phyloP scores from a whole-genome alignment of 37 sponge, comb jelly and placozoan genomes.

The Cladorhizidae sp. region DNA sequence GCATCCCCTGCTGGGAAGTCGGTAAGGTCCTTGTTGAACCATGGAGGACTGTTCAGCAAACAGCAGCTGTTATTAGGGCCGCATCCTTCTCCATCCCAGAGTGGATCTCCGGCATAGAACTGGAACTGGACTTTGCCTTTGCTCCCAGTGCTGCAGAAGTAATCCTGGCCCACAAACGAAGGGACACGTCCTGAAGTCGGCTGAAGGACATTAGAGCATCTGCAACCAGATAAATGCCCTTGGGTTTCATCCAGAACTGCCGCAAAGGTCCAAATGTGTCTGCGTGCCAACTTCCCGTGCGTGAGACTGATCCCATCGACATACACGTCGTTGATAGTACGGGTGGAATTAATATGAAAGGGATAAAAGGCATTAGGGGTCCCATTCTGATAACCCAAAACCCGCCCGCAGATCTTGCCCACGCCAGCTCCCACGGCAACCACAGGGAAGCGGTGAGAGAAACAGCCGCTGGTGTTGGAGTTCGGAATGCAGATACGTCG shows the following conservation, averaged over 20 bases:
- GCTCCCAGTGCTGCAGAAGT: conserved; percentile 23
- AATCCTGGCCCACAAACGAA: conserved; percentile 1
- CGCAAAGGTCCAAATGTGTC: conserved; percentile 26
- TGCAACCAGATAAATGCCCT: conserved; percentile 7
- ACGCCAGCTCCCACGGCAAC: not conserved
- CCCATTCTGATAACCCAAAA: conserved; percentile 21
- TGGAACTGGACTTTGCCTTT: not conserved
- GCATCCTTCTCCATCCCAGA: conserved; percentile 27
- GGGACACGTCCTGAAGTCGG: not conserved
- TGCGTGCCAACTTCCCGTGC: conserved; percentile 1
- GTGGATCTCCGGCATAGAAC: conserved; percentile 11
- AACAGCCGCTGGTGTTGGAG: not conserved
- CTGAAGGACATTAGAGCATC: not conserved
- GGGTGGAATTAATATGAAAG: not conserved
- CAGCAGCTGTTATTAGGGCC: conserved; percentile 4
- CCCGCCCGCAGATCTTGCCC: not conserved
- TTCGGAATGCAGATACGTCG: not conserved
- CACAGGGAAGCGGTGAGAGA: not conserved
- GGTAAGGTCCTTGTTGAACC: conserved; percentile 4
- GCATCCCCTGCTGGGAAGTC: not conserved
- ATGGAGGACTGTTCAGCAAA: conserved; percentile 16
- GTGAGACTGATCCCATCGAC: conserved; percentile 27
- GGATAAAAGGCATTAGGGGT: conserved; percentile 22
- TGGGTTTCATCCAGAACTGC: conserved; percentile 13
- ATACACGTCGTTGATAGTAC: conserved; percentile 7